Evolutionary conservation across 2,113 vertebrate species (phyloP).

Genomic region (Scomber japonicus): DNA sequence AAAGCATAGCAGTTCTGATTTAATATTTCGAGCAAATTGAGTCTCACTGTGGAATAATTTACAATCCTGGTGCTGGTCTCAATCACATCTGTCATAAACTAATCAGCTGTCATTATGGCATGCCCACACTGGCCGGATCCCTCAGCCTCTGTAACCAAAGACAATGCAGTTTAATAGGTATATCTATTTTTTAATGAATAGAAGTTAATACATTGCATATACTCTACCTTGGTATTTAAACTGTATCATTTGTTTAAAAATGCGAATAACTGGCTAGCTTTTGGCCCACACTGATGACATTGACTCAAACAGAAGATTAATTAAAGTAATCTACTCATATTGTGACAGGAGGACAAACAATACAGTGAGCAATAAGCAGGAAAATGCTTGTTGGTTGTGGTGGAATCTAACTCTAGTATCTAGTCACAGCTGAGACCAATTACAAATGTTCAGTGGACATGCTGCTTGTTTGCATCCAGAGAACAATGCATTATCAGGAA

Average conservation of each 20-base stretch:
- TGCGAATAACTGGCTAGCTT: neutral
- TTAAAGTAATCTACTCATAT: neutral
- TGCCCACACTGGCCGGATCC: slow-evolving; percentile 12
- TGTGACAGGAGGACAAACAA: slow-evolving; percentile 18
- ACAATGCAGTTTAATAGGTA: neutral
- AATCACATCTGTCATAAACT: slow-evolving; percentile 62
- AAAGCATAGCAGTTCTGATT: slow-evolving; percentile 71
- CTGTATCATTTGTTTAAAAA: slow-evolving; percentile 2
- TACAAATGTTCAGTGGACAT: slow-evolving; percentile 28
- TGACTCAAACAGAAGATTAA: slow-evolving; percentile 17
- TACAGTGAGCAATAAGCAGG: slow-evolving; percentile 21
- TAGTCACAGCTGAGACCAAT: slow-evolving; percentile 31
- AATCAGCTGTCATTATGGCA: slow-evolving; percentile 38
- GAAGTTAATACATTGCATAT: neutral
- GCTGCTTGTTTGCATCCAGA: slow-evolving; percentile 62
- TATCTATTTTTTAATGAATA: slow-evolving; percentile 7
- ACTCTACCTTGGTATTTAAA: too few species aligned
- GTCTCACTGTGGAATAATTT: slow-evolving; percentile 68
- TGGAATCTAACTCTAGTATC: slow-evolving; percentile 29
- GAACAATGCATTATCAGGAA: slow-evolving; percentile 60
- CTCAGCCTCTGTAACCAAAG: slow-evolving; percentile 1
- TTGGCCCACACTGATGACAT: slow-evolving; percentile 2
- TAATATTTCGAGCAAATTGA: slow-evolving; percentile 79
- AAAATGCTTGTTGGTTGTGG: slow-evolving; percentile 22
- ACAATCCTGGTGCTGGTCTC: slow-evolving; percentile 65